These are phyloP conservation scores for Dunckerocampus dactyliophorus DNA, from an alignment of 2,113 vertebrate genomes.

Conservation along the genomic window DNA sequence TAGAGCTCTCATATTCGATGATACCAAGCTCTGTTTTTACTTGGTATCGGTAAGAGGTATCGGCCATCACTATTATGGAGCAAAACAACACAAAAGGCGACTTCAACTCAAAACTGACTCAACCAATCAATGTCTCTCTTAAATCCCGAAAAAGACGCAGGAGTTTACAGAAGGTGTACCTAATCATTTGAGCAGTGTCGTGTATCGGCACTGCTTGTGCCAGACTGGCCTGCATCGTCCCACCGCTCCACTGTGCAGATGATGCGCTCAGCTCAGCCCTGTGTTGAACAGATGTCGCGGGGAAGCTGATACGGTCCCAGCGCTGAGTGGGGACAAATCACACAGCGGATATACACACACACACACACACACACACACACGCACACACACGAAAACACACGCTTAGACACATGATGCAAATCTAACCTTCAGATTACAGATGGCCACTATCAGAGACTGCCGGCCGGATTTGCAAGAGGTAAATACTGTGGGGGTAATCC, in stretches of 20 bases:
- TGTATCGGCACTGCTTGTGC: slow-evolving; percentile 13
- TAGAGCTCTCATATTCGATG: too few relatives aligned
- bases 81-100: too few relatives aligned
- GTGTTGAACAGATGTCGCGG: slow-evolving; percentile 68
- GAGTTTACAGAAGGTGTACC: too few relatives aligned
- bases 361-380: slow-evolving; percentile 25
- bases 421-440: slow-evolving; percentile 71
- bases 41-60: too few relatives aligned
- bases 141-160: not conserved
- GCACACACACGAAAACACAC: slow-evolving; percentile 11
- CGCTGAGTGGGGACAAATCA: slow-evolving; percentile 60
- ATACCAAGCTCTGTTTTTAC: too few relatives aligned
- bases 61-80: too few relatives aligned
- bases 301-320: slow-evolving; percentile 59
- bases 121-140: not conserved
- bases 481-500: slow-evolving; percentile 69
- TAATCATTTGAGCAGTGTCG: not conserved
- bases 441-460: slow-evolving; percentile 58
- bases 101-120: too few relatives aligned
- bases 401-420: slow-evolving; percentile 21
- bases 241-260: slow-evolving; percentile 34
- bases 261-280: slow-evolving; percentile 50
- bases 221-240: slow-evolving; percentile 20
- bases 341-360: slow-evolving; percentile 17
- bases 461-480: slow-evolving; percentile 67